Evolutionary conservation across 2,113 vertebrate genomes (phyloP).

Genomic region (Amblyopsis rosae): DNA sequence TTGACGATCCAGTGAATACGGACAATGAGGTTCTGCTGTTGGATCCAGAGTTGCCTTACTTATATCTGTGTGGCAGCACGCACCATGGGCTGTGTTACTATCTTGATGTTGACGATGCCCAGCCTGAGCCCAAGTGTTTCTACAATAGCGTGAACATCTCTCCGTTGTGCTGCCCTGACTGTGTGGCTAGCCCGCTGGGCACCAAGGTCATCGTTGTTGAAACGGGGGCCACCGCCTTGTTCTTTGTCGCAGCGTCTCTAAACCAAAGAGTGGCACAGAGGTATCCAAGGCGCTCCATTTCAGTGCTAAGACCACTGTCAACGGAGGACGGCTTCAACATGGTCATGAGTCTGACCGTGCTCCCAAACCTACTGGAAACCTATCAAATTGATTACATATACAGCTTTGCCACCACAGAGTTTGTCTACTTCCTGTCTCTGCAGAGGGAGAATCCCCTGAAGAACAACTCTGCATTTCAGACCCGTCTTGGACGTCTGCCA

Average conservation of each 20-base stretch:
- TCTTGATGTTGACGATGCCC: conserved; percentile 36
- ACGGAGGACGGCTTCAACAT: conserved; percentile 82
- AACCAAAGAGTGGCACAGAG: conserved; percentile 62
- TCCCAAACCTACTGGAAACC: conserved; percentile 71
- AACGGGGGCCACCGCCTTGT: conserved; percentile 59
- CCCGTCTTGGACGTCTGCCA: conserved; percentile 80
- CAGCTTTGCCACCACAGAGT: conserved; percentile 75
- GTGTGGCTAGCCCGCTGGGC: conserved; percentile 88
- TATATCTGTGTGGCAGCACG: conserved; percentile 86
- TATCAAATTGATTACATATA: conserved; percentile 88
- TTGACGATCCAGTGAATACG: conserved; percentile 67
- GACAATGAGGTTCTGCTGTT: conserved; percentile 84
- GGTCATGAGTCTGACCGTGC: conserved; percentile 80
- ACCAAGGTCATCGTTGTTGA: conserved; percentile 80
- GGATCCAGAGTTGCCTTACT: conserved; percentile 69
- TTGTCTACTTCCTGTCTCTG: conserved; percentile 88
- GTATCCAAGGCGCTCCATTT: conserved; percentile 85
- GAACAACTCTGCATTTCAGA: conserved; percentile 69
- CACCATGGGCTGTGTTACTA: conserved; percentile 83
- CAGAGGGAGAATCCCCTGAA: conserved; percentile 72
- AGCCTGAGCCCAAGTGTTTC: conserved; percentile 69
- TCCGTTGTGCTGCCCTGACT: conserved; percentile 77
- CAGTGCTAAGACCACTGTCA: conserved; percentile 80
- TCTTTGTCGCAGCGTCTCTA: conserved; percentile 85
- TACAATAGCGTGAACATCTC: conserved; percentile 71